These are phyloP conservation scores for Porphyrio hochstetteri DNA, from an alignment of 2,113 vertebrate genomes.

Conservation along the genomic window DNA sequence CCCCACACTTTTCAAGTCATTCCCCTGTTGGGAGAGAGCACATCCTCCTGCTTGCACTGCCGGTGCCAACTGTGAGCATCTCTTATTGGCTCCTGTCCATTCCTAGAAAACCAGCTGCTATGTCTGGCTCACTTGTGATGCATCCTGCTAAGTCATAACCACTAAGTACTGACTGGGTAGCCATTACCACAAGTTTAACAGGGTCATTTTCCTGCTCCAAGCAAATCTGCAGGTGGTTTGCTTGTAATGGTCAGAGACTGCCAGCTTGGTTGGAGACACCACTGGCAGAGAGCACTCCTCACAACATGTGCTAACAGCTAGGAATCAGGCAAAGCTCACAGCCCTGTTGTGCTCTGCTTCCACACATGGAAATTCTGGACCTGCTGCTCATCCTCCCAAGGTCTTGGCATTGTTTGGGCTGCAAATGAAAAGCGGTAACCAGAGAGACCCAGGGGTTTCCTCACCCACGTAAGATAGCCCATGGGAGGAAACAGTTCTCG, in stretches of 20 bases:
- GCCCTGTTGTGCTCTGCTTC: background rate
- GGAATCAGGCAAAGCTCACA: background rate
- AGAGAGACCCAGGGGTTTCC: background rate
- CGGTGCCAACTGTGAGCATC: background rate
- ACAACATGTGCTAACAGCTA: background rate
- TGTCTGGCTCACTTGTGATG: background rate
- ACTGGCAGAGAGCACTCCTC: background rate
- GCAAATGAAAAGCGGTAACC: background rate
- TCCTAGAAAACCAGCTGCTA: background rate
- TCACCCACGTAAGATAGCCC: rapidly evolving
- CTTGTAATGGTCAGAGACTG: background rate
- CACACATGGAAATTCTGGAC: background rate
- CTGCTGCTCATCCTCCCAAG: background rate
- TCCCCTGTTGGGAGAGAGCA: background rate
- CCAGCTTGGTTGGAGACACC: background rate
- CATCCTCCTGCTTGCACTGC: background rate
- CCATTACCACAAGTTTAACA: background rate
- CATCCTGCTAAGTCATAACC: background rate
- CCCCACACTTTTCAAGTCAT: background rate
- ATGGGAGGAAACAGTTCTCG: background rate
- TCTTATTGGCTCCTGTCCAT: background rate
- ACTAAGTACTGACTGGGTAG: background rate
- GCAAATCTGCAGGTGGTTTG: background rate
- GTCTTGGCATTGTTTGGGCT: background rate
- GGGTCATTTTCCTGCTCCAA: background rate